Evolutionary conservation across 2,797 vertebrate genomes (phyloP), one percentile per base, ranked within the genome.

Genomic region (Sebastes trivittatus): DNA sequence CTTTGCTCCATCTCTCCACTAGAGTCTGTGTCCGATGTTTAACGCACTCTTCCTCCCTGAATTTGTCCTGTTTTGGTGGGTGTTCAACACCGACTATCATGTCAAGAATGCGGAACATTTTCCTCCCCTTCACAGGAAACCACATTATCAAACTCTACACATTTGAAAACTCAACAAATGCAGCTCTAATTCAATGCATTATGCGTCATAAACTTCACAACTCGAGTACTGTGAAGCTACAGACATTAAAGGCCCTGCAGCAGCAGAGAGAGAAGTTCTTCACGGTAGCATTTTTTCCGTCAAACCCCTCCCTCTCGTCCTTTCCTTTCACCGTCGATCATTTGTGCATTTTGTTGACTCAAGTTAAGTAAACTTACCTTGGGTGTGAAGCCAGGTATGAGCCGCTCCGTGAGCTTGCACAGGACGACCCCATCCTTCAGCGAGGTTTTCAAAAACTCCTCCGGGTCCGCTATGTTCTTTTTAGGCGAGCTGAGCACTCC

Each of bases 401-500:
- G 95, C 3, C 97, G 95, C 88, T 97, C 97, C 58, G 98, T 83
- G 62, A 99, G 97, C 85, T 96, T 98, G 86, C 98, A 99, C 71
- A 99, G 92, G 62, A 99, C 98, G 25, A 97, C 96, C 75, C 98
- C 98, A 95, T 99, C 98, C 93, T 95, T 97, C 63, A 99, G 90
- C 10, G 97, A 97, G 2, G 91, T 90, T 95, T 97, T 97, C 85
- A 99, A 78, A 93, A 99, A 99, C 49, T 96, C 96, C 89, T 97
- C 96, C 0, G 98, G 98, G 92, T 99, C 97, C 29, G 97, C 96
- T 72, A 99, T 93, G 58, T 94, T 97, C 95, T 99, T 99, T 89
- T 99, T 99, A 0, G 98, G 98, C 32, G 98, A 99, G 91, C 97
- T 96, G 68, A 99, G 94, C 67, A 99, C 98, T 81, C 98, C 98